Conservation (phyloP, 1,140 invertebrate genomes). For the Lepidurus couesii region DNA sequence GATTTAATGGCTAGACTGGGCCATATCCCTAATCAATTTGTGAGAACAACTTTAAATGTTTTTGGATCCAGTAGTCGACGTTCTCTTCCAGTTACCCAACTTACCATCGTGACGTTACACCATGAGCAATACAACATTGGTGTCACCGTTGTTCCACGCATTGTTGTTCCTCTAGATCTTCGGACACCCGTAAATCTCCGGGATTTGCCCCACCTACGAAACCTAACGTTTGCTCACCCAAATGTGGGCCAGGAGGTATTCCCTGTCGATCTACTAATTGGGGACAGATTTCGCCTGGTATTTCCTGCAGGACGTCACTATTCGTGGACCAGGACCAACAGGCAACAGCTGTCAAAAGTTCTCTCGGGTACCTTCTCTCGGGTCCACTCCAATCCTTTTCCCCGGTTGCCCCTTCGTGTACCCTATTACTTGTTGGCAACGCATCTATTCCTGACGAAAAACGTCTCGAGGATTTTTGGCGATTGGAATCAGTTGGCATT, state of each 20-base stretch:
- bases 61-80: background rate
- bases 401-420: background rate
- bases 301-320: background rate
- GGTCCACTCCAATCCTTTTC: background rate
- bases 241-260: background rate
- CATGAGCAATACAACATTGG: background rate
- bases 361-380: background rate
- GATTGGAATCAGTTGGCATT: background rate
- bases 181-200: background rate
- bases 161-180: background rate
- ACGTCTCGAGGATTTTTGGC: background rate
- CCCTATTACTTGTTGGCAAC: background rate
- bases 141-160: background rate
- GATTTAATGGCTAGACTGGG: background rate
- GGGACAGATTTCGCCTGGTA: constrained; percentile 4
- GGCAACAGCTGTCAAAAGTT: background rate
- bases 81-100: background rate
- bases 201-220: constrained; percentile 22
- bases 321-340: constrained; percentile 24
- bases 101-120: background rate
- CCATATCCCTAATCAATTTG: background rate
- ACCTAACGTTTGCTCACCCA: constrained; percentile 2
- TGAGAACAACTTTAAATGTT: background rate
- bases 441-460: background rate
- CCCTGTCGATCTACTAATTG: background rate